phyloP scores from a whole-genome alignment of 2,113 vertebrate species.

The Prietella phreatophila region DNA sequence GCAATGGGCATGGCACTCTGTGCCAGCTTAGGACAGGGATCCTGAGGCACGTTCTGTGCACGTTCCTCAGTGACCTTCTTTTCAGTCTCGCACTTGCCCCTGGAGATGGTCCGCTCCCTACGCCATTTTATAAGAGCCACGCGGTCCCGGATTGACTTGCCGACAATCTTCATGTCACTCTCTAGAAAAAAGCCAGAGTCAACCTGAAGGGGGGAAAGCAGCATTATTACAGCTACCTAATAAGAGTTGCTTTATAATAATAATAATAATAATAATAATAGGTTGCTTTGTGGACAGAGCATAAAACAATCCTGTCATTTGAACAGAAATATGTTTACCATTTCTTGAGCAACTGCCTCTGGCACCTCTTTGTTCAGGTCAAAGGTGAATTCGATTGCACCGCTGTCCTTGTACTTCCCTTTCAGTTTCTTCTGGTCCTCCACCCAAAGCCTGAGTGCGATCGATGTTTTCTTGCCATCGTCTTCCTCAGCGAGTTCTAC shows the following conservation, averaged over 20 bases:
- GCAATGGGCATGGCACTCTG: conserved; percentile 63
- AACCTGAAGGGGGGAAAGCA: conserved; percentile 71
- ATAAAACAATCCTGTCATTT: neutral
- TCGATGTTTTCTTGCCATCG: conserved; percentile 88
- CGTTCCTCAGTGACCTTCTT: conserved; percentile 67
- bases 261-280: neutral
- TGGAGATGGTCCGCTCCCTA: conserved; percentile 79
- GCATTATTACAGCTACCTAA: neutral
- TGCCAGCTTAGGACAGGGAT: conserved; percentile 74
- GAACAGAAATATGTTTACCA: conserved; percentile 75
- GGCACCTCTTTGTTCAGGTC: conserved; percentile 90
- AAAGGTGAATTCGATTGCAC: conserved; percentile 96
- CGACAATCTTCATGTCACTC: conserved; percentile 89
- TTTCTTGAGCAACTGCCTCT: conserved; percentile 97
- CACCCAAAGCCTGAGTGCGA: conserved; percentile 95
- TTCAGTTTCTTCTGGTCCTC: conserved; percentile 98
- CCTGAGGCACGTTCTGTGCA: conserved; percentile 71
- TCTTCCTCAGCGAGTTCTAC: conserved; percentile 98
- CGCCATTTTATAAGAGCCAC: conserved; percentile 93
- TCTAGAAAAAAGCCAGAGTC: conserved; percentile 97
- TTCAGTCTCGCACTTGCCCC: conserved; percentile 65
- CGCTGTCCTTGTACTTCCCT: conserved; percentile 97
- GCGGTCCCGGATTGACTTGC: conserved; percentile 93
- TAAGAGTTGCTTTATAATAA: neutral
- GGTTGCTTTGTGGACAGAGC: neutral